Evolutionary conservation across 2,888 invertebrate genomes (phyloP), one percentile per base, ranked within the genome.

Genomic region (Linnaemya tessellans): DNA sequence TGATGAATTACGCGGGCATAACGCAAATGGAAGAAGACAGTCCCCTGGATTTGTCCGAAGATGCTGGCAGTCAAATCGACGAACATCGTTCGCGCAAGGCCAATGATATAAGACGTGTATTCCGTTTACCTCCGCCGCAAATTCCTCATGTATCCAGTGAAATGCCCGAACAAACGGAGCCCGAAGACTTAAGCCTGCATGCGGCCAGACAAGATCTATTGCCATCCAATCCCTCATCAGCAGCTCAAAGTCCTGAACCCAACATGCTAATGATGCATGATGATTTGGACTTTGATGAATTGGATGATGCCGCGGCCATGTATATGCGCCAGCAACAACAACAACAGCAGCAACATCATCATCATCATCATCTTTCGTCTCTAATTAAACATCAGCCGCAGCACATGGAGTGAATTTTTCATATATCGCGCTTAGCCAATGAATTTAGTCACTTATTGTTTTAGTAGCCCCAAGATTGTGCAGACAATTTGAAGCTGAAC

Each of bases 91-190:
- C 88, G 10, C 90, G 93, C 68, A 94, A 94, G 88, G 92, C 93
- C 1, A 91, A 93, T 41, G 93, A 94, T 84, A 93, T 94, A n/a
- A 92, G 94, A 15, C 92, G 94, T 38, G 93, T 94, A 0, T 92
- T 94, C 86, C 92, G 93, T 15, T 91, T 94, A 62, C 92, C 93
- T 15, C 92, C 93, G 10, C 92, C 93, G 5, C 93, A 93, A 54
- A 91, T 92, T 79, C 89, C 91, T 87, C 93, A 91, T 80, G 89
- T 91, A 62, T 86, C 90, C 80, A 90, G 88, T 84, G 90, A 90
- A 43, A 91, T 95, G 65, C 97, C 97, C 20, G 97, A 96, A 92
- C 98, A 98, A 93, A 97, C 97, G 2, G 97, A 97, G 92, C 98
- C 98, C 9, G 97, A 98, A 91, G 98, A 98, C 91, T 94, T 98